Base-by-base conservation (phyloP, 2,888 invertebrate species). In the Latrodectus elegans region DNA sequence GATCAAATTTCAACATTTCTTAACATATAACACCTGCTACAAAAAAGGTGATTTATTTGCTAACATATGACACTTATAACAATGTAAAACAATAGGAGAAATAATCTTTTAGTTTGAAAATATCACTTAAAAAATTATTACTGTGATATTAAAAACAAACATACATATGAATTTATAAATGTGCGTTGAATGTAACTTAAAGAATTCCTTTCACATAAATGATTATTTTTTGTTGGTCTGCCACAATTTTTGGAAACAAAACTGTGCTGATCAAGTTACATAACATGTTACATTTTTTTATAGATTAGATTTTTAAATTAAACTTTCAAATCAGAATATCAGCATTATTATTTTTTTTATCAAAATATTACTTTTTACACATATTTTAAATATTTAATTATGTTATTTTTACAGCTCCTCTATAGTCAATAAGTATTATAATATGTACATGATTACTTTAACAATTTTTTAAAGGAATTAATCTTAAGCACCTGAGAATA, bases 41-140 rank as follows among this genome's bases (percentile, higher is more conserved):
- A 60, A 60, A 60, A 60, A 8, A 60, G 11, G n/a, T 60, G 60
- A 60, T 6, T n/a, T n/a, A 60, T 60, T 60, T 60, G 52, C 68
- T 14, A 67, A 52, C 22, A 49, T 22, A 17, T 77, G 70, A 53
- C 17, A 60, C 22, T 72, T 55, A 53, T 55, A 55, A 80, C 60
- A 80, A 80, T 80, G 80, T 71, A 80, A 80, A 80, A 78, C 78
- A 78, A 80, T 72, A 10, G 22, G 26, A 68, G 26, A 17, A 68
- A 17, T 68, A 22, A 68, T 17, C n/a, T 64, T 64, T 15, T 4
- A 3, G 4, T 15, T 64, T 15, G 38, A 38, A 38, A 38, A 38
- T 15, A 6, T 60, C 60, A 60, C 60, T 60, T 60, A 4, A 11
- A 15, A 60, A 60, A n/a, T 60, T 10, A 60, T 60, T 15, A 60